Evolutionary conservation across 2,888 invertebrate genomes (phyloP), one percentile per base, ranked within the genome.

Genomic region (Himalopsyche kuldschensis): DNA sequence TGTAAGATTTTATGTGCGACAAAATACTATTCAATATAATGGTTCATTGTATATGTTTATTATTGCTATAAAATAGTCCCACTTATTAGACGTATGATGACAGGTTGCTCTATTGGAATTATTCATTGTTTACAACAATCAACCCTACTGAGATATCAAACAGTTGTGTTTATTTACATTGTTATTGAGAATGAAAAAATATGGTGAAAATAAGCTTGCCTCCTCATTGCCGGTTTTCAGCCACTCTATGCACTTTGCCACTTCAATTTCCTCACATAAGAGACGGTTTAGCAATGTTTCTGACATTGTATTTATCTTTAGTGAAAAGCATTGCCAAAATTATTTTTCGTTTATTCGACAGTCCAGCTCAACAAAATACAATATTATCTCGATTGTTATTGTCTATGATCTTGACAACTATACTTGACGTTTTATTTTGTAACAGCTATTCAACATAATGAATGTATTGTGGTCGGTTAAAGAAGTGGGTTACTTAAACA

Each of bases 271-370:
- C 80, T 90, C 90, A 24, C 88, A 90, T 84, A 92, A 88, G 75
- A 91, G 89, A 88, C 90, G 90, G 88, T 91, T 90, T 87, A 93
- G 90, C 87, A 93, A 89, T 86, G 89, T 90, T 86, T 91, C 91
- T 79, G 91, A 89, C 92, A 92, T 92, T 90, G 89, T 89, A 31
- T 35, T 32, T 32, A 30, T 20, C 27, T 32, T 17, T 32, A 24
- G 32, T 15, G 32, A 10, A n/a, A 31, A 27, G 32, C 76, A 76
- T 76, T n/a, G 17, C 76, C 17, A 32, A 76, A 76, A 11, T 41
- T 32, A 35, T 24, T 75, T 24, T 31, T 75, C n/a, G 17, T n/a
- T 30, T 6, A 30, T 75, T 30, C 35, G 76, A 76, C 76, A 76
- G 76, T 15, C 11, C n/a, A 75, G 3, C 6, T 15, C 30, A 69